These are phyloP conservation scores for Rhynchotus rufescens DNA, from an alignment of 2,797 vertebrate genomes.

Conservation along the genomic window DNA sequence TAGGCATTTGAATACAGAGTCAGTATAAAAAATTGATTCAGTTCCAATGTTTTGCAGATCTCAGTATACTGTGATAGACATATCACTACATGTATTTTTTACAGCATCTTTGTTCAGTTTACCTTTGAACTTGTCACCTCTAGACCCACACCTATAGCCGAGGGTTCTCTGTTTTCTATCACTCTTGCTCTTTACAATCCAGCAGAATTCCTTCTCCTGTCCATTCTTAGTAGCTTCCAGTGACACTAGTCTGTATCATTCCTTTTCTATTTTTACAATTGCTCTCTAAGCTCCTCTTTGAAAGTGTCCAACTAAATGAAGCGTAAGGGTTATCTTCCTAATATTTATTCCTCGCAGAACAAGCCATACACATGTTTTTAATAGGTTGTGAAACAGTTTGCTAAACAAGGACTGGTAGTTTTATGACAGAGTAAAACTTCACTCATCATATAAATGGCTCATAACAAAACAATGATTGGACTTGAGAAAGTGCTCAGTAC, in stretches of 20 bases:
- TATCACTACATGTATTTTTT: not conserved
- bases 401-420: not conserved
- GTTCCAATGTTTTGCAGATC: not conserved
- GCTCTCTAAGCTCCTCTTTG: not conserved
- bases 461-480: not conserved
- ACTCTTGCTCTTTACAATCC: not conserved
- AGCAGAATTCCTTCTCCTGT: not conserved
- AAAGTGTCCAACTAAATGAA: not conserved
- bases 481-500: not conserved
- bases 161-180: not conserved
- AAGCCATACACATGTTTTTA: not conserved
- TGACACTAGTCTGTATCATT: not conserved
- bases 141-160: not conserved
- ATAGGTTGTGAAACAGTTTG: not conserved
- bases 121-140: not conserved
- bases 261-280: not conserved
- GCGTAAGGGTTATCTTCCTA: not conserved
- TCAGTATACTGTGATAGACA: constrained; percentile 8
- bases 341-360: not conserved
- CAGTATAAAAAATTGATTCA: constrained; percentile 24
- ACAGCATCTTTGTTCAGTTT: not conserved
- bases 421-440: not conserved
- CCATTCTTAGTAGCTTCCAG: not conserved
- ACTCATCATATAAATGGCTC: not conserved
- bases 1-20: constrained; percentile 66